These are phyloP conservation scores for Argyresthia goedartella DNA, from an alignment of 2,888 invertebrate species.

Conservation along the genomic window DNA sequence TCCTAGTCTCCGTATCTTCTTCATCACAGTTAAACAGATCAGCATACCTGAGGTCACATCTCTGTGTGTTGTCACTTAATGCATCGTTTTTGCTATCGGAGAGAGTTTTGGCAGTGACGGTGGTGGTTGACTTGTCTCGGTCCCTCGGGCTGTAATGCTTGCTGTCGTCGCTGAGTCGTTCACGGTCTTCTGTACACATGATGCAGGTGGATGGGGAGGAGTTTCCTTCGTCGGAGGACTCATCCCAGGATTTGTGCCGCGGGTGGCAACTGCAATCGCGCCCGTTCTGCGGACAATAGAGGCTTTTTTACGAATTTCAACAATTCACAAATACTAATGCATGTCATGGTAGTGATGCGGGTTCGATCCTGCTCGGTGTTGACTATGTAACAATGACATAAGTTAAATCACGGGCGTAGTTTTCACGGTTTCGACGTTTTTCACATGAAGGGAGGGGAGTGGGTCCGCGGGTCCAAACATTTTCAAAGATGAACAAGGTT, in stretches of 20 bases:
- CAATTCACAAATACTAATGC: too few relatives aligned
- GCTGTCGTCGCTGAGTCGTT: not conserved
- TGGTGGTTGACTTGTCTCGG: not conserved
- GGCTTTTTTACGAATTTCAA: not conserved
- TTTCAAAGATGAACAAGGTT: too few relatives aligned
- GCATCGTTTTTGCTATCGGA: not conserved
- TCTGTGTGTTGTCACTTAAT: slow-evolving; percentile 9
- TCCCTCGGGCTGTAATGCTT: not conserved
- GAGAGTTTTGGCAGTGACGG: not conserved
- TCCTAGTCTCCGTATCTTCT: slow-evolving; percentile 43
- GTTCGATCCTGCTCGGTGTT: too few relatives aligned
- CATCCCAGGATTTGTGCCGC: slow-evolving; percentile 25
- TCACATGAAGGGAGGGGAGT: too few relatives aligned
- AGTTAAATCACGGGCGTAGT: too few relatives aligned
- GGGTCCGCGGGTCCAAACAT: too few relatives aligned
- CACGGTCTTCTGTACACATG: slow-evolving; percentile 34
- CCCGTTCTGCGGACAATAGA: not conserved
- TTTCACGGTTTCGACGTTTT: too few relatives aligned
- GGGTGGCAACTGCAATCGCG: not conserved
- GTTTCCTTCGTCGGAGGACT: slow-evolving; percentile 26
- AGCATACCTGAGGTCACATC: slow-evolving; percentile 36
- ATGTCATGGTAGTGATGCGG: too few relatives aligned
- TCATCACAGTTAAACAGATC: slow-evolving; percentile 34
- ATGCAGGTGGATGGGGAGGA: slow-evolving; percentile 54
- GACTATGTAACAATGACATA: too few relatives aligned